Base-by-base conservation (phyloP, 2,888 invertebrate genomes). In the Drosophila pegasa region DNA sequence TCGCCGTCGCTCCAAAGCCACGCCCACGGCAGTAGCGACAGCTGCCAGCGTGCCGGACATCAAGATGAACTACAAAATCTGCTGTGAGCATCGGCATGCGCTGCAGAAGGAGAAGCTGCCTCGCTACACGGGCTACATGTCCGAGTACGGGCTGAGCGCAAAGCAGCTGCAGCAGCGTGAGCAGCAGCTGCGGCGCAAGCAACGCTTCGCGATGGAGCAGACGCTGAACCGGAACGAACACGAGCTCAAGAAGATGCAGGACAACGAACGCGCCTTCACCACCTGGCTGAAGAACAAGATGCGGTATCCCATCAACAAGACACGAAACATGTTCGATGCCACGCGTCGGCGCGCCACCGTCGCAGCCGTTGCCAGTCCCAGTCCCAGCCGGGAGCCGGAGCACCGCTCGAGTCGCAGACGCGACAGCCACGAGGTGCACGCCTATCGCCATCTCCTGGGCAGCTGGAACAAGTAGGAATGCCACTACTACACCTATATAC, bases 251-350 rank as follows among this genome's bases (percentile, higher is more conserved):
- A 92, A 92, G 85, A 91, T 93, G 85, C 89, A 93, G 57, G 93
- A 93, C 68, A 94, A 94, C 82, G 94, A 94, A 80, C 90, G 92
- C 40, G 93, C 93, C 43, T 94, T 94, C 62, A 93, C 93, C 47
- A 93, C 93, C 33, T 94, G 94, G 94, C 87, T 94, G 50, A 93
- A 93, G 71, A 92, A 91, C 61, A 92, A 92, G 81, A 91, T 92
- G 91, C 90, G 91, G 5, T 91, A 89, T 71, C 91, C 92, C 27
- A 91, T 91, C 18, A 92, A 92, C 63, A 91, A 91, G 66, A 92
- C 92, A 0, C 90, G 90, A 41, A 92, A 92, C 65, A 92, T 92
- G 92, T 92, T 92, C 47, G 92, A 92, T 74, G 87, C 90, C 5
- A 89, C 87, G 18, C 45, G 79, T 0, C 45, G 72, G 8, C 60